phyloP scores from a whole-genome alignment of 2,797 vertebrate genomes.

The Rhincodon typus region DNA sequence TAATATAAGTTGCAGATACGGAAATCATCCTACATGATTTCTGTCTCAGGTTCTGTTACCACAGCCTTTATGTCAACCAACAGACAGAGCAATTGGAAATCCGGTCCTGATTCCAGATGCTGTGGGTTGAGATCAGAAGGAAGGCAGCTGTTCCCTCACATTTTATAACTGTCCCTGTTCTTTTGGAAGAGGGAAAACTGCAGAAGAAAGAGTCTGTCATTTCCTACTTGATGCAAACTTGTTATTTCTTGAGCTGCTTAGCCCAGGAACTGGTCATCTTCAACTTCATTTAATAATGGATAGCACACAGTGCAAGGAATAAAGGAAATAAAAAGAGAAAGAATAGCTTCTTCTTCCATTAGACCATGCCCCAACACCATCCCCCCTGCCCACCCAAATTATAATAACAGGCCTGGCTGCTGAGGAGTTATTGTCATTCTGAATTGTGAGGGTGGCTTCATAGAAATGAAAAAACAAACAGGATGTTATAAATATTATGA shows the following conservation, averaged over 20 bases:
- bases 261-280: neutral
- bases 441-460: neutral
- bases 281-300: neutral
- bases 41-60: neutral
- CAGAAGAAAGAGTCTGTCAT: neutral
- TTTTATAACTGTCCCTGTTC: neutral
- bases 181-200: neutral
- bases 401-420: neutral
- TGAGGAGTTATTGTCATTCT: neutral
- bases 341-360: neutral
- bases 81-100: neutral
- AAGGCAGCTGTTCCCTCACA: neutral
- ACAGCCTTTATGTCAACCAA: neutral
- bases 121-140: neutral
- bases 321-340: neutral
- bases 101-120: neutral
- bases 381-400: too few relatives aligned
- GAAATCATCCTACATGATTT: neutral
- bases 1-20: neutral
- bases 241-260: neutral
- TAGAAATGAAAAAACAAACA: neutral
- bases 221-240: neutral
- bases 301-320: neutral
- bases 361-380: too few relatives aligned
- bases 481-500: neutral